Base-by-base conservation (phyloP, 2,113 vertebrate species). In the Emberiza fucata region DNA sequence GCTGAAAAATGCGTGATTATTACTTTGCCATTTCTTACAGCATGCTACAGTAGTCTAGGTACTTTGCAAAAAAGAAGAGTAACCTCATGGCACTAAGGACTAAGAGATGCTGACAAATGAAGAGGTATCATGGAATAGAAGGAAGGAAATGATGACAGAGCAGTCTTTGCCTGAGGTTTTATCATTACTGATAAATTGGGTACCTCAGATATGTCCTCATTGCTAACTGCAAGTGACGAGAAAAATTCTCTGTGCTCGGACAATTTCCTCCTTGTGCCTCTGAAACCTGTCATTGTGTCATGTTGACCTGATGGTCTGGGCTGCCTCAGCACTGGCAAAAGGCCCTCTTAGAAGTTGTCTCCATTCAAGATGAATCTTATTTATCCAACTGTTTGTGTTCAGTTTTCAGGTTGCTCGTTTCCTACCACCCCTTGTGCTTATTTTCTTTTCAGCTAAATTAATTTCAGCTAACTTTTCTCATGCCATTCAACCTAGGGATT, bases 401-500 rank as follows among this genome's bases (percentile, higher is more conserved):
- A n/a, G 51, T 84, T 93, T 89, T 87, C 75, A 48, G 48, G 54
- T 77, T 61, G 27, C 37, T 88, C 1, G 0, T 64, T 90, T 94
- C 45, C 59, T 92, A 57, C 66, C 29, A 61, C 51, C 48, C 29
- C 9, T 37, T 73, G 22, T 68, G n/a, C 40, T 82, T 97, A 71
- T 92, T 95, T 97, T 89, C 45, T 84, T 97, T 95, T 87, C 60
- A 81, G 70, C 42, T 83, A 91, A 89, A 96, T 97, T 89, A 86
- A 96, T 95, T 96, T 89, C 18, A 6, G 14, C 89, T 92, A 48
- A 77, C 80, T 96, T 97, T 94, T 94, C 88, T 93, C 84, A 95
- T 93, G 91, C 65, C 77, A 48, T 94, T 95, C 92, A 86, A 71
- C 81, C 48, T 54, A 88, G n/a, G 28, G 63, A 79, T 88, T 88